These are phyloP conservation scores for Palythoa caribaeorum DNA, from an alignment of 92 coral and sea anemone genomes.

Conservation along the genomic window DNA sequence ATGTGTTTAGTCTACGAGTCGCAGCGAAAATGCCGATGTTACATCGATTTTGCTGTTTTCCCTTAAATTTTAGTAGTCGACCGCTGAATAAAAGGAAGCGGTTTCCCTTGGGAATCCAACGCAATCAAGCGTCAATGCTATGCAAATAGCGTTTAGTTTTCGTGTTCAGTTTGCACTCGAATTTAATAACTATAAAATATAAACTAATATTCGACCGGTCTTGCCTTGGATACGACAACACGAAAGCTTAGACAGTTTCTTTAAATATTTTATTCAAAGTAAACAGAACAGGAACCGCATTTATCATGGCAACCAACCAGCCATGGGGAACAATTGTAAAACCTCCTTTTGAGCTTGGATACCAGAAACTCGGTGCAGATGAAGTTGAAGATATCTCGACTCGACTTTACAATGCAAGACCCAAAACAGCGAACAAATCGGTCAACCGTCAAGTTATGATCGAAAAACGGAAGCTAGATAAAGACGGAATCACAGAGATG, in stretches of 20 bases:
- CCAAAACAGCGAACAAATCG: slow-evolving; percentile 53
- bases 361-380: slow-evolving; percentile 77
- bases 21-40: too few relatives aligned
- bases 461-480: slow-evolving; percentile 73
- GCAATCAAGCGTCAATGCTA: background rate
- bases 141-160: background rate
- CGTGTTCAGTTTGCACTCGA: too few relatives aligned
- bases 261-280: background rate
- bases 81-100: too few relatives aligned
- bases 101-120: background rate
- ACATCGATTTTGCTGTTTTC: too few relatives aligned
- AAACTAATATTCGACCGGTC: background rate
- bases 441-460: slow-evolving; percentile 58
- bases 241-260: background rate
- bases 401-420: slow-evolving; percentile 61
- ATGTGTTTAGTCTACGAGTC: too few relatives aligned
- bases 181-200: too few relatives aligned
- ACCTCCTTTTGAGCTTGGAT: slow-evolving; percentile 92
- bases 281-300: background rate
- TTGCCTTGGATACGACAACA: slow-evolving; percentile 15
- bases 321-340: slow-evolving; percentile 96
- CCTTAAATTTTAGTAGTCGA: too few relatives aligned
- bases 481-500: slow-evolving; percentile 75
- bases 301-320: slow-evolving; percentile 56
- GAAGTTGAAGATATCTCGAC: slow-evolving; percentile 85